Base-by-base conservation (phyloP, 2,797 vertebrate genomes). In the Falco berigora region DNA sequence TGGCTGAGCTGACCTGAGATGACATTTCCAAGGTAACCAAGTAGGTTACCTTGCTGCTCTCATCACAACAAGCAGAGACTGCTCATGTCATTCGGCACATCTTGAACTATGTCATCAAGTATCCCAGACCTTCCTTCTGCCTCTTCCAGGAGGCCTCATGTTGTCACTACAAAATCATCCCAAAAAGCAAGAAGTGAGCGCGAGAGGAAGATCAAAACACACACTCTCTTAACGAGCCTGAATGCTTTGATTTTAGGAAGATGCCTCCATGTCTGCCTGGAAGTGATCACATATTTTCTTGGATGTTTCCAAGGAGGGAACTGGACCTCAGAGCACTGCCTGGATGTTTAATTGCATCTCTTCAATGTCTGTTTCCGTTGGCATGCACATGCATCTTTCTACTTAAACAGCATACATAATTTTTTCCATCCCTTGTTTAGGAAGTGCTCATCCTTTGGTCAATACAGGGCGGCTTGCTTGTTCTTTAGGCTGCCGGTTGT, bases 381-480 rank as follows among this genome's bases (percentile, higher is more conserved):
- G 71, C 86, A 50, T 53, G 10, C 62, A 32, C 34, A 21, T 6
- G 23, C 74, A 94, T 74, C 77, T 93, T 87, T 69, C 66, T 82
- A 28, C 69, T 80, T 88, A 73, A 85, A 58, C 1, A 88, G 68
- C 47, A 71, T 19, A 50, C 24, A 10, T 81, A 25, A 69, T 78
- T 85, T 96, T 91, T 92, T 89, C 95, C 87, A 85, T 66, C 16
- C 81, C 81, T 69, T 89, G 18, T 94, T 88, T 88, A 80, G 92
- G 82, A 67, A 88, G n/a, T 23, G 49, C 52, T 90, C 40, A 63
- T 87, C 84, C 81, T 69, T 69, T 20, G 17, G 84, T 78, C 81
- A 79, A 12, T 20, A 59, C 67, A 73, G 55, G 89, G 46, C 3
- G 1, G 11, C 59, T 64, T 34, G 9, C 27, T 75, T 81, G 44